Evolutionary conservation across 2,888 invertebrate species (phyloP).

Genomic region (Pyralis farinalis): DNA sequence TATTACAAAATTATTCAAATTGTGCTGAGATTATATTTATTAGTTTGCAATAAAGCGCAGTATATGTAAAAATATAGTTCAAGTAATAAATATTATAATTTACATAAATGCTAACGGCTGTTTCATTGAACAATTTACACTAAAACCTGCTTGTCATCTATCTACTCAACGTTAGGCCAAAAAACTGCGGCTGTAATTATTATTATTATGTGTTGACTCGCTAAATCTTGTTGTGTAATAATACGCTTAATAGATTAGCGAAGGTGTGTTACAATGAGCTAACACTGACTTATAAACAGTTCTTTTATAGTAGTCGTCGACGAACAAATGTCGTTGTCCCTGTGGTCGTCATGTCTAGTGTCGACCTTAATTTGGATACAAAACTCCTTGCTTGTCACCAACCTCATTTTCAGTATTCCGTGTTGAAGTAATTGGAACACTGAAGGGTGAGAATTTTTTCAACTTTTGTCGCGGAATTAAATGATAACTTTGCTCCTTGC

Average conservation of each 20-base stretch:
- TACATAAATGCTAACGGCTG: not conserved
- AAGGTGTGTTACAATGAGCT: conserved; percentile 1
- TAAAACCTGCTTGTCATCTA: not conserved
- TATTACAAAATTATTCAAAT: not conserved
- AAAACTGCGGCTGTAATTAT: not conserved
- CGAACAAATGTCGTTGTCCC: too few species aligned
- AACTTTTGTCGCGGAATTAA: too few species aligned
- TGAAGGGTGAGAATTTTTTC: too few species aligned
- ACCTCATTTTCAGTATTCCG: too few species aligned
- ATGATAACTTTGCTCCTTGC: too few species aligned
- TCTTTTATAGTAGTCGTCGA: not conserved
- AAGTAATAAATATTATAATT: not conserved
- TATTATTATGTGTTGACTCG: not conserved
- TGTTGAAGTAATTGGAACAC: too few species aligned
- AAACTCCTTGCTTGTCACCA: too few species aligned
- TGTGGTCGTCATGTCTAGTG: too few species aligned
- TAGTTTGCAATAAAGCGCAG: not conserved
- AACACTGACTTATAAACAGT: conserved; percentile 1
- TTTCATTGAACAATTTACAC: not conserved
- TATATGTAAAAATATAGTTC: not conserved
- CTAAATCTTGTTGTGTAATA: conserved; percentile 1
- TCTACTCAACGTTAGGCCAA: not conserved
- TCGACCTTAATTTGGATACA: too few species aligned
- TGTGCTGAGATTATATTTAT: not conserved
- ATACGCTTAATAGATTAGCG: not conserved